Percentiles rank a stretch among this genome's conserved stretches.
Evolutionary conservation across 2,113 vertebrate genomes (phyloP).

Genomic region (Lates calcarifer): DNA sequence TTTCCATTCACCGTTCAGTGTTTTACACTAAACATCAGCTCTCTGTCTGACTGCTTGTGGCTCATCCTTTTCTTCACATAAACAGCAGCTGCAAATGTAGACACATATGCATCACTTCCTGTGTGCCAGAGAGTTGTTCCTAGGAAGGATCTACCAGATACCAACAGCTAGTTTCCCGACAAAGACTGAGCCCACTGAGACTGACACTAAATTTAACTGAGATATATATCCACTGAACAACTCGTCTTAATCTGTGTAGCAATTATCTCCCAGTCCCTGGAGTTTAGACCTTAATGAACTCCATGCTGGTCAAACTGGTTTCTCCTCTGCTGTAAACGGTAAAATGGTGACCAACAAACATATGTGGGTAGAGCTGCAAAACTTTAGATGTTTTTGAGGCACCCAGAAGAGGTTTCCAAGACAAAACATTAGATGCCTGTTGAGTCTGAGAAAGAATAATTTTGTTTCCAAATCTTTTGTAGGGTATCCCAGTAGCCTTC

Average conservation of each 20-base stretch:
- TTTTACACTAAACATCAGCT: background rate
- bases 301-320: background rate
- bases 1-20: no score
- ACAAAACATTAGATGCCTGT: background rate
- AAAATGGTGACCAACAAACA: background rate
- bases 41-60: constrained; percentile 2
- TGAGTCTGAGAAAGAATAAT: no score
- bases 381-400: background rate
- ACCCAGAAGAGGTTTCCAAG: no score
- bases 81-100: constrained; percentile 21
- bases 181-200: background rate
- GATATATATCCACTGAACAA: background rate
- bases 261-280: background rate
- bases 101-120: constrained; percentile 53
- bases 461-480: no score
- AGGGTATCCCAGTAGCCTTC: no score
- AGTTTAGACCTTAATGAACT: background rate
- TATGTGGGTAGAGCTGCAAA: background rate
- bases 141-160: constrained; percentile 24
- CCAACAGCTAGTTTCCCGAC: constrained; percentile 29
- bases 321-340: background rate
- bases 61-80: constrained; percentile 23
- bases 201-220: background rate
- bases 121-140: constrained; percentile 15
- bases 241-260: background rate